phyloP scores from a whole-genome alignment of 2,113 vertebrate genomes.

The Pomatostomus ruficeps region DNA sequence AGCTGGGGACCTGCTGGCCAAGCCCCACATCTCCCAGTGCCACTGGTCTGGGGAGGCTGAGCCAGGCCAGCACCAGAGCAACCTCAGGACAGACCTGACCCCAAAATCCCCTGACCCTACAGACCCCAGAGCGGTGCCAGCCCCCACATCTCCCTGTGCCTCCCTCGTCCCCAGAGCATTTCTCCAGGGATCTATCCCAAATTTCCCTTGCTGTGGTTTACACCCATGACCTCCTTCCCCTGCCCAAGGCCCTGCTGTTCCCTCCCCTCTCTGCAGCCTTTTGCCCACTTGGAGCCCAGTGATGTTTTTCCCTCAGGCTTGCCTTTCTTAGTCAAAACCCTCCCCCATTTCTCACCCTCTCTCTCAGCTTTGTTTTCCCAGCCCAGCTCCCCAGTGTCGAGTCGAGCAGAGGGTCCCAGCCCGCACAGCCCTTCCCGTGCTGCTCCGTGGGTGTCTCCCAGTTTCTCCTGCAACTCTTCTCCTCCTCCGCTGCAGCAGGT shows the following conservation, averaged over 20 bases:
- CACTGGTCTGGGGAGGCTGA: background rate
- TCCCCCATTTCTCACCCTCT: background rate
- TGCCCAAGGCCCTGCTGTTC: rapidly evolving
- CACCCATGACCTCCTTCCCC: background rate
- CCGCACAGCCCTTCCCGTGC: background rate
- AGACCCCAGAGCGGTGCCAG: background rate
- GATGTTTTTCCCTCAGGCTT: background rate
- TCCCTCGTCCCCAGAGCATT: rapidly evolving
- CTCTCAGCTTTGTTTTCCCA: background rate
- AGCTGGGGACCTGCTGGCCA: background rate
- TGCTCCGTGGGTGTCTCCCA: rapidly evolving
- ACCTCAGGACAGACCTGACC: background rate
- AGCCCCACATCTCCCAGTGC: background rate
- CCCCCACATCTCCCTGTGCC: background rate
- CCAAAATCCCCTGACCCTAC: background rate
- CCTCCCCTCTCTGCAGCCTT: background rate
- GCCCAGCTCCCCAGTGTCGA: background rate
- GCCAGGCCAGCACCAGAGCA: background rate
- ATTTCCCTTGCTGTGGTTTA: background rate
- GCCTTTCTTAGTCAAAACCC: background rate
- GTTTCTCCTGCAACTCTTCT: background rate
- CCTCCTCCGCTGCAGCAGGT: background rate
- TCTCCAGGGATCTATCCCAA: background rate
- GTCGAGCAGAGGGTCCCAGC: background rate
- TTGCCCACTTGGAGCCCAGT: background rate